Conservation (phyloP, 2,888 invertebrate species). For the Teleogryllus oceanicus region DNA sequence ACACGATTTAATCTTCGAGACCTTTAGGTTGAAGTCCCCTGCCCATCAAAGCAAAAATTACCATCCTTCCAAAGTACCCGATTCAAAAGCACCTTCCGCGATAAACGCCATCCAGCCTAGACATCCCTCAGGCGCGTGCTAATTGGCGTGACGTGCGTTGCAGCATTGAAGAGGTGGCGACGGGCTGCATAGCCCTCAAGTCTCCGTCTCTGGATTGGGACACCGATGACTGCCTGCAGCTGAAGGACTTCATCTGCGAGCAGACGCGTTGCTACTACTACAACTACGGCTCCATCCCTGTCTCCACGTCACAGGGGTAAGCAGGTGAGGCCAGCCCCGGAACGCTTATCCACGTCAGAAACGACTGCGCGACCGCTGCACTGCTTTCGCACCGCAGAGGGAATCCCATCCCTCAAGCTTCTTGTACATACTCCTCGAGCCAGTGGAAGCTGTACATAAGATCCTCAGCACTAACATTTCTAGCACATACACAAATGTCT, state of each 20-base stretch:
- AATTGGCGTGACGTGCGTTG: neutral
- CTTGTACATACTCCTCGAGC: neutral
- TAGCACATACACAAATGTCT: too few species aligned
- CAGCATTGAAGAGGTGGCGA: constrained; percentile 43
- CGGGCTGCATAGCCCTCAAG: constrained; percentile 74
- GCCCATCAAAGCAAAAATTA: too few species aligned
- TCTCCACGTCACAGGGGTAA: constrained; percentile 89
- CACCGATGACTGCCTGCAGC: constrained; percentile 75
- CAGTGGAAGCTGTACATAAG: neutral
- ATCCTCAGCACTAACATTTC: too few species aligned
- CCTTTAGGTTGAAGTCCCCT: too few species aligned
- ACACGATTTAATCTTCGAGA: too few species aligned
- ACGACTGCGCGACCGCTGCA: neutral
- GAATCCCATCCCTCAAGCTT: too few species aligned
- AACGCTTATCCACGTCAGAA: constrained; percentile 42
- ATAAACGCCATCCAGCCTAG: neutral
- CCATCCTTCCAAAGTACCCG: too few species aligned
- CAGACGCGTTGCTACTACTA: constrained; percentile 87
- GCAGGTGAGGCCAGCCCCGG: constrained; percentile 62
- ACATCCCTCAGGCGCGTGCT: neutral
- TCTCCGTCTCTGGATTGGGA: constrained; percentile 78
- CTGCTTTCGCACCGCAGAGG: neutral
- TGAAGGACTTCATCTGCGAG: constrained; percentile 86
- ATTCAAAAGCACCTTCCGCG: too few species aligned
- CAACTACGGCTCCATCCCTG: constrained; percentile 86